phyloP scores from a whole-genome alignment of 2,113 vertebrate species.

The Bufo bufo region DNA sequence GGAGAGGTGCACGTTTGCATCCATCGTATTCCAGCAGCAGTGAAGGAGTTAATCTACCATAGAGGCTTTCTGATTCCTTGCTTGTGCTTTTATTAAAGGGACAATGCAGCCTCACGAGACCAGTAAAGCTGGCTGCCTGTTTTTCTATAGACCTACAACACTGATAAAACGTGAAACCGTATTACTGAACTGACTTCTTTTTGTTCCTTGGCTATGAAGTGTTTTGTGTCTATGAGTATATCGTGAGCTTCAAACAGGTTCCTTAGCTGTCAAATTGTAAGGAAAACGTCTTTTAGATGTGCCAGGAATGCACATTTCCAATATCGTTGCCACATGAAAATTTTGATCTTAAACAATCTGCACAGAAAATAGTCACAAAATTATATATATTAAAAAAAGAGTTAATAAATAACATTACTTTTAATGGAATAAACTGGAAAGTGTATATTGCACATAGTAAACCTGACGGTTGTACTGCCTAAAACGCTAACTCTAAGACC shows the following conservation, averaged over 20 bases:
- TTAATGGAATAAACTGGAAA: neutral
- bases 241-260: neutral
- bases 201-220: neutral
- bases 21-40: constrained; percentile 36
- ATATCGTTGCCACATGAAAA: neutral
- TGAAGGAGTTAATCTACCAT: constrained; percentile 26
- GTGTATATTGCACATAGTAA: neutral
- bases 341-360: no score
- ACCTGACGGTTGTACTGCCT: neutral
- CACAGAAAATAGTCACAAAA: no score
- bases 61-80: neutral
- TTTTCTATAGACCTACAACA: neutral
- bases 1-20: constrained; percentile 62
- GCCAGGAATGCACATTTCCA: neutral
- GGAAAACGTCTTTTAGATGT: neutral
- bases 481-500: no score
- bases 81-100: constrained; percentile 30
- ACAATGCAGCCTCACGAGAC: neutral
- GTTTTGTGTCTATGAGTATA: neutral
- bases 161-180: neutral
- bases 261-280: neutral
- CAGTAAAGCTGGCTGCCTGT: neutral
- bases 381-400: neutral
- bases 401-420: neutral
- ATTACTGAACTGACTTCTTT: neutral